A percentile compares a stretch with the other conserved stretches of the same genome.
phyloP scores from a whole-genome alignment of 1,140 invertebrate genomes.

The Andricus grossulariae region DNA sequence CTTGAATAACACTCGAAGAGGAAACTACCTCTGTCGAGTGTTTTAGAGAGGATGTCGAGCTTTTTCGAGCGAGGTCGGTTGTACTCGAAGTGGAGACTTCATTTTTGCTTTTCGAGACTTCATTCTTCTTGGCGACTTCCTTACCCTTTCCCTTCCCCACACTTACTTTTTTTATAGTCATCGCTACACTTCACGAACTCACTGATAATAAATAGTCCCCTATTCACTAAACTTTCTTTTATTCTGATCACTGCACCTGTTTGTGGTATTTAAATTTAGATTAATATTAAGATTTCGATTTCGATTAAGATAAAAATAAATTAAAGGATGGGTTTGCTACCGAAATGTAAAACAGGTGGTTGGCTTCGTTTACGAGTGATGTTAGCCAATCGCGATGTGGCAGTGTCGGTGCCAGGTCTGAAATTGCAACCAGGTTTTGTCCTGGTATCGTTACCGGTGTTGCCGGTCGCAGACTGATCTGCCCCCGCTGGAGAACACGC shows the following conservation, averaged over 20 bases:
- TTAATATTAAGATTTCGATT: background rate
- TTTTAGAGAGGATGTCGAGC: conserved; percentile 44
- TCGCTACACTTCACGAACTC: conserved; percentile 28
- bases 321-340: background rate
- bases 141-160: conserved; percentile 48
- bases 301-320: background rate
- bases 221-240: background rate
- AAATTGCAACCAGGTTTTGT: conserved; percentile 49
- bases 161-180: conserved; percentile 49
- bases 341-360: conserved; percentile 2
- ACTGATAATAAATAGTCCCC: conserved; percentile 13
- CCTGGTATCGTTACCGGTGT: conserved; percentile 45
- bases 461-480: conserved; percentile 55
- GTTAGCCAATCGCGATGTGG: conserved; percentile 14
- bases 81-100: background rate
- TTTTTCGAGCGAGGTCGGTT: background rate
- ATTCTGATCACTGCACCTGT: background rate
- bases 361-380: background rate
- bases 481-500: conserved; percentile 58
- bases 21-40: conserved; percentile 55
- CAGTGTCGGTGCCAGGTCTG: conserved; percentile 45
- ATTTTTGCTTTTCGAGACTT: conserved; percentile 31
- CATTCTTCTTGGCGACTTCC: conserved; percentile 44
- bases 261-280: background rate
- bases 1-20: conserved; percentile 63